A percentile compares a stretch with the other conserved stretches of the same genome.
Conservation (phyloP, 2,113 vertebrate species). For the Notothenia rossii region DNA sequence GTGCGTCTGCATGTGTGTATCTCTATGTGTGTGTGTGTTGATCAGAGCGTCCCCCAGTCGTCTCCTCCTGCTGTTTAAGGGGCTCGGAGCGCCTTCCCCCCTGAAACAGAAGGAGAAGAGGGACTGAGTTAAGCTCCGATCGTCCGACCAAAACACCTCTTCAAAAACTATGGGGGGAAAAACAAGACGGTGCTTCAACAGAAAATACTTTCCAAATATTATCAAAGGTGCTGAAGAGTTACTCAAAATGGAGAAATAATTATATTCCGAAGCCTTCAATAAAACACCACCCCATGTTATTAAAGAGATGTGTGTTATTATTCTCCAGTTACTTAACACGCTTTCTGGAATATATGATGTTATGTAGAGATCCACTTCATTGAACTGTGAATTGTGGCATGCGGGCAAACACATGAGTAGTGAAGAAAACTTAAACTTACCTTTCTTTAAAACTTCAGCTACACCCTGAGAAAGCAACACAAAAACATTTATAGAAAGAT, state of each 20-base stretch:
- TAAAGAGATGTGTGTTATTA: conserved; percentile 13
- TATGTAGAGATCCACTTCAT: conserved; percentile 17
- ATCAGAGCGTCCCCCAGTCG: conserved; percentile 70
- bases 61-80: conserved; percentile 88
- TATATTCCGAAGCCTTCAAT: neutral
- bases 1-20: too few species aligned
- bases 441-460: conserved; percentile 72
- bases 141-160: conserved; percentile 70
- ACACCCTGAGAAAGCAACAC: conserved; percentile 62
- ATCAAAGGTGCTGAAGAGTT: neutral
- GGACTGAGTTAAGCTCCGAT: conserved; percentile 83
- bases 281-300: neutral
- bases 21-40: conserved; percentile 38
- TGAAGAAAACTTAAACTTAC: conserved; percentile 77
- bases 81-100: conserved; percentile 85
- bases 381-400: conserved; percentile 71
- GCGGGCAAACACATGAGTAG: neutral
- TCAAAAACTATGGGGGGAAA: conserved; percentile 65
- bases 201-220: conserved; percentile 2
- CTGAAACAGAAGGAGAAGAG: conserved; percentile 90
- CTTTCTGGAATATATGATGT: neutral
- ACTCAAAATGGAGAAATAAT: neutral
- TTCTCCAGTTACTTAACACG: neutral
- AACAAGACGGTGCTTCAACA: conserved; percentile 54
- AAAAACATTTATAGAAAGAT: neutral